A percentile compares a stretch with the other conserved stretches of the same genome.
phyloP scores from a whole-genome alignment of 2,888 invertebrate genomes.

The Clitarchus hookeri region DNA sequence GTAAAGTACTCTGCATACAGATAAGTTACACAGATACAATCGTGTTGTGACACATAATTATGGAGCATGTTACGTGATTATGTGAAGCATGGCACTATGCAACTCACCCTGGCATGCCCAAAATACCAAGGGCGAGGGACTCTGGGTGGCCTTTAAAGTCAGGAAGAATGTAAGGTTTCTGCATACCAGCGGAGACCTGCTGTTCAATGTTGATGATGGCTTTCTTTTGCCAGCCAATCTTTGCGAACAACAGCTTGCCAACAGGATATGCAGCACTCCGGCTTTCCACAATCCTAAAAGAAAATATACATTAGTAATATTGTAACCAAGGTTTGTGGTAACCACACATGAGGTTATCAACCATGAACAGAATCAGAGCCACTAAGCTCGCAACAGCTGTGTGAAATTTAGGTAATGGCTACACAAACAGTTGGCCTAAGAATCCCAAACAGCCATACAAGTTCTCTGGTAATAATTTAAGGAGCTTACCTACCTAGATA shows the following conservation, averaged over 20 bases:
- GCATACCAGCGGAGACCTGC: not conserved
- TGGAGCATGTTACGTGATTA: not conserved
- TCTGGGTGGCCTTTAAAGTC: slow-evolving; percentile 17
- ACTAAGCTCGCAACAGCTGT: no score
- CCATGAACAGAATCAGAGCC: no score
- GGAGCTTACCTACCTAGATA: no score
- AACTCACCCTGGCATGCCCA: slow-evolving; percentile 18
- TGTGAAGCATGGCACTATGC: not conserved
- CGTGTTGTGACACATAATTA: not conserved
- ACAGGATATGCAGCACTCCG: not conserved
- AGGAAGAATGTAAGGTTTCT: not conserved
- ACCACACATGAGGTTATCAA: no score
- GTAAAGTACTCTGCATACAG: no score
- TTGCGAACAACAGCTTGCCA: not conserved
- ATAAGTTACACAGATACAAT: no score
- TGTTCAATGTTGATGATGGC: not conserved
- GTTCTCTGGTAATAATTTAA: no score
- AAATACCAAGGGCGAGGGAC: not conserved
- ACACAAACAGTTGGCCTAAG: no score
- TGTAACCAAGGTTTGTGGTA: no score
- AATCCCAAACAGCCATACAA: no score
- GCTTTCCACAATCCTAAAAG: not conserved
- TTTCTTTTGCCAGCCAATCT: not conserved
- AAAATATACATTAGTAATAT: no score
- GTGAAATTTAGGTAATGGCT: no score